These are phyloP conservation scores for Pseudocheirus occidentalis DNA, from an alignment of 2,797 vertebrate genomes.

Conservation along the genomic window DNA sequence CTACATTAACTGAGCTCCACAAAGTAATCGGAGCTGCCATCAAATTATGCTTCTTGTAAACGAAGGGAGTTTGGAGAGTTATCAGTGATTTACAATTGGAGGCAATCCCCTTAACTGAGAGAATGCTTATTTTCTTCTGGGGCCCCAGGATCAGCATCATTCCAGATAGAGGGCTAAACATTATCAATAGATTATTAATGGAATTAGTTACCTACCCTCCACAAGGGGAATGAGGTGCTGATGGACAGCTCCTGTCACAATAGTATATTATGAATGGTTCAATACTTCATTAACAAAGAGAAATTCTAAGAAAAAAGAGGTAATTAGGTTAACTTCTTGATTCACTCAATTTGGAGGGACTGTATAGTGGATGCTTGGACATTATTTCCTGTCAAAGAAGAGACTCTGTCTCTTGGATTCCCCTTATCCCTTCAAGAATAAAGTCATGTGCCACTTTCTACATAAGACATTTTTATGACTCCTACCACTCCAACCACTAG, in stretches of 20 bases:
- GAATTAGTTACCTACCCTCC: conserved; percentile 10
- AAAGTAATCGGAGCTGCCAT: conserved; percentile 79
- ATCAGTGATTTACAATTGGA: conserved; percentile 69
- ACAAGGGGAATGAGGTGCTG: background rate
- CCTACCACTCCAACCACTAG: background rate
- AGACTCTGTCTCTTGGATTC: background rate
- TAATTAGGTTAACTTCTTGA: conserved; percentile 1
- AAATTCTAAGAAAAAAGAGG: background rate
- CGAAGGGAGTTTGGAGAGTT: conserved; percentile 66
- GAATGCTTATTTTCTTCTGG: conserved; percentile 46
- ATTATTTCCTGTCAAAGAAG: conserved; percentile 1
- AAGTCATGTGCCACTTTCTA: background rate
- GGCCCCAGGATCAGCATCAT: conserved; percentile 5
- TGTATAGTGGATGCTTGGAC: background rate
- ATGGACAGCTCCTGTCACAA: background rate
- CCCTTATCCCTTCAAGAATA: background rate
- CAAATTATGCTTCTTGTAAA: conserved; percentile 82
- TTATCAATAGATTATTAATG: conserved; percentile 8
- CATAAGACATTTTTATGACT: background rate
- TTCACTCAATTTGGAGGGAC: background rate
- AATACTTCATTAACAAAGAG: conserved; percentile 34
- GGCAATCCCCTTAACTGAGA: conserved; percentile 60
- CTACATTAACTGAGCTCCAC: conserved; percentile 83
- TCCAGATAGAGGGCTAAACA: conserved; percentile 52
- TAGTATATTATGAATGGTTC: background rate